These are phyloP conservation scores for Harpagoxenus sublaevis DNA, from an alignment of 2,888 invertebrate species.

Conservation along the genomic window DNA sequence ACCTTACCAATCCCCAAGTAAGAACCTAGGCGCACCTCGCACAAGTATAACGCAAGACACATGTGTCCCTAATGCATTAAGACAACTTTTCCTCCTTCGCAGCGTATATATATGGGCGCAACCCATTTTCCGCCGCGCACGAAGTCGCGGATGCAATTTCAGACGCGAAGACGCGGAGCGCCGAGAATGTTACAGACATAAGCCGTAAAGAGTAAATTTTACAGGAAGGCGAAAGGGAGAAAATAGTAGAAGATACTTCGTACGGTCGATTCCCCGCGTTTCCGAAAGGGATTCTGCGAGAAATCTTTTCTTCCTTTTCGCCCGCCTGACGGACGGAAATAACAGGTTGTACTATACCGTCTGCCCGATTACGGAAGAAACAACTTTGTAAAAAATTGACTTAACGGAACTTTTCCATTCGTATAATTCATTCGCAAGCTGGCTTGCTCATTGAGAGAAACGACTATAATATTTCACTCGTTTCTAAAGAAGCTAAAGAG, in stretches of 20 bases:
- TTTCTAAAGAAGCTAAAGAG: not conserved
- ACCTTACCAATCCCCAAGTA: slow-evolving; percentile 44
- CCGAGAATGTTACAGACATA: not conserved
- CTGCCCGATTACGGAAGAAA: not conserved
- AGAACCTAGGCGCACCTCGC: not conserved
- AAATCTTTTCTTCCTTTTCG: too few species aligned
- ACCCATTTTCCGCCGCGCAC: slow-evolving; percentile 27
- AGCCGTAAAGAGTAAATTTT: slow-evolving; percentile 31
- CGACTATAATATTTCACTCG: not conserved
- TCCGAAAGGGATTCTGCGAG: not conserved
- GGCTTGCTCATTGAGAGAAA: not conserved
- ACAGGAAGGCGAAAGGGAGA: not conserved
- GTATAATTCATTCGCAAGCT: slow-evolving; percentile 4
- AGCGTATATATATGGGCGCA: slow-evolving; percentile 8
- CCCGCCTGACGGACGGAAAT: not conserved
- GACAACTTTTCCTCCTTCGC: slow-evolving; percentile 36
- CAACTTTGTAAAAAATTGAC: slow-evolving; percentile 12
- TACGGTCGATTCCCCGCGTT: not conserved
- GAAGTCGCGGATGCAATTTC: slow-evolving; percentile 32
- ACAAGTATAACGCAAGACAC: slow-evolving; percentile 1
- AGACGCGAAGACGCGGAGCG: not conserved
- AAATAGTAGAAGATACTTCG: not conserved
- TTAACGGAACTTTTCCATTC: slow-evolving; percentile 3
- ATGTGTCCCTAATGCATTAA: slow-evolving; percentile 50
- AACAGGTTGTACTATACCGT: not conserved